Evolutionary conservation across 2,113 vertebrate species (phyloP), one percentile per base, ranked within the genome.

Genomic region (Rostratula benghalensis): DNA sequence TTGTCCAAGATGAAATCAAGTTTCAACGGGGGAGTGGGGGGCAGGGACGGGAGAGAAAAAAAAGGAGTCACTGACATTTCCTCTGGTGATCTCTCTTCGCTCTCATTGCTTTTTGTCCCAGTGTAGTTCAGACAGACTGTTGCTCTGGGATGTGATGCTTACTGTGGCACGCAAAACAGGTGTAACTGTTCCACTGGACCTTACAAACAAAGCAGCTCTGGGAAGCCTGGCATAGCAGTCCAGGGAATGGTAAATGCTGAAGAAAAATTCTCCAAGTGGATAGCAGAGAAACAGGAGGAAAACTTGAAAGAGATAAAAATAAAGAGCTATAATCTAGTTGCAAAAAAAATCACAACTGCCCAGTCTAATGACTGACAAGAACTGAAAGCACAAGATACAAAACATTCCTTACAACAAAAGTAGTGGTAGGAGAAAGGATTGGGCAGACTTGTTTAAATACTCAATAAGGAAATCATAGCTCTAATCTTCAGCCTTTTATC

Each of bases 111-210:
- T 3, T 0, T 21, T 50, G 31, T 39, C 61, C 24, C 20, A 69
- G 87, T 37, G 30, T 24, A 54, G 53, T 27, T 30, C 25, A 65
- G 45, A 54, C 13, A 61, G 35, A 39, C 18, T 28, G 8, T 33
- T 60, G 25, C 35, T 80, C 35, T 63, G 67, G 25, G 33, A 46
- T 57, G 37, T 11, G 16, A 25, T 63, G 41, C 30, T 67, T 51
- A 43, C 28, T 15, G 30, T 0, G 0, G 25, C 46, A 67, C 33
- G 41, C 22, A 57, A 63, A 59, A 41, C 12, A 81, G 35, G 16
- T 0, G 0, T 16, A 68, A 85, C n/a, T 31, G 25, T 28, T 31
- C 19, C 56, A 22, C 6, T 9, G 8, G 13, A 22, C 19, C 30
- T 13, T 78, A 23, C 5, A 77, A 48, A 54, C 1, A 4, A 7